Percentiles rank a stretch among this genome's conserved stretches.
These are phyloP conservation scores for Drosophila kambysellisi DNA, from an alignment of 2,888 invertebrate species.

Conservation along the genomic window DNA sequence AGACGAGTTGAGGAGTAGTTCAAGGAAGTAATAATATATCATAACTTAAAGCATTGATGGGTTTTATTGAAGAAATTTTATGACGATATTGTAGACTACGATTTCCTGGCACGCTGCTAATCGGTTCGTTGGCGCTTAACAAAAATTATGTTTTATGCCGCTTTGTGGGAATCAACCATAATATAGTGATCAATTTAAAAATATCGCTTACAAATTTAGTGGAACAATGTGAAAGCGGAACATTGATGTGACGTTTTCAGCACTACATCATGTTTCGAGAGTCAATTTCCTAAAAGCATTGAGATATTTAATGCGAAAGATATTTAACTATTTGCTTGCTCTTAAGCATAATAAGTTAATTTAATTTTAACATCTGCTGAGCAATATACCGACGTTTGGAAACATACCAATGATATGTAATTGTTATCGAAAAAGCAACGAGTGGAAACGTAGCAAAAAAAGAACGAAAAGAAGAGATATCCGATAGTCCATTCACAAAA, in stretches of 20 bases:
- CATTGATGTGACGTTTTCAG: background rate
- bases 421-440: background rate
- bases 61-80: background rate
- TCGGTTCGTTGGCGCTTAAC: background rate
- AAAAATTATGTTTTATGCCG: background rate
- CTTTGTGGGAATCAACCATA: background rate
- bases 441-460: background rate
- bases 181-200: background rate
- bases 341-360: background rate
- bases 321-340: background rate
- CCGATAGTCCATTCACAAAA: slow-evolving; percentile 21
- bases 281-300: background rate
- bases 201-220: background rate
- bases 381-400: background rate
- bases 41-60: background rate
- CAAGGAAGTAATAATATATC: background rate
- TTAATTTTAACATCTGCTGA: background rate
- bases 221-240: slow-evolving; percentile 5
- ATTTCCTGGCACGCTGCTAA: background rate
- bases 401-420: background rate
- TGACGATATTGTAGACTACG: background rate
- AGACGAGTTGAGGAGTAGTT: background rate
- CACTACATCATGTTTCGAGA: background rate
- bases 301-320: no score
- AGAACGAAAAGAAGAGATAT: background rate